phyloP scores from a whole-genome alignment of 2,797 vertebrate species.

The Thamnophis elegans region DNA sequence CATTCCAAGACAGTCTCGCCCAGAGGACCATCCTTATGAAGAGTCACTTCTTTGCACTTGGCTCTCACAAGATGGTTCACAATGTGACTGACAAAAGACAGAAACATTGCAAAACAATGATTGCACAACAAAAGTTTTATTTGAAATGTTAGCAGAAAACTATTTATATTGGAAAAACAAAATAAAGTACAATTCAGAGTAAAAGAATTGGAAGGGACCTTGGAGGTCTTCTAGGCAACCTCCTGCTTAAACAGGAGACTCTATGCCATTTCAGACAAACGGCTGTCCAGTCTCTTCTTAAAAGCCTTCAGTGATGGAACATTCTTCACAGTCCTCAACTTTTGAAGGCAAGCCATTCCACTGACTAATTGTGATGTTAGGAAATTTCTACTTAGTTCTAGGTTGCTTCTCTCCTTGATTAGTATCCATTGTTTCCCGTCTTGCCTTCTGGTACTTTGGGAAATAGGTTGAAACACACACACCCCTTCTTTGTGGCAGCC shows the following conservation, averaged over 20 bases:
- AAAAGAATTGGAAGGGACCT: not conserved
- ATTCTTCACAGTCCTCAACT: too few species aligned
- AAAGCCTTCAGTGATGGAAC: not conserved
- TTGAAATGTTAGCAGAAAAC: not conserved
- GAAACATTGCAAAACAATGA: not conserved
- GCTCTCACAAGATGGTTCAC: conserved; percentile 98
- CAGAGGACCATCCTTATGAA: conserved; percentile 95
- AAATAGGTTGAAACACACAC: not conserved
- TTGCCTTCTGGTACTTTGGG: not conserved
- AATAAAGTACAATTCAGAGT: not conserved
- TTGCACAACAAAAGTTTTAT: too few species aligned
- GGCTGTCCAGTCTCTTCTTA: not conserved
- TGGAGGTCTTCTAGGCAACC: not conserved
- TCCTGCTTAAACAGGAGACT: too few species aligned
- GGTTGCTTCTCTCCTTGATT: not conserved
- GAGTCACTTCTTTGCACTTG: conserved; percentile 97
- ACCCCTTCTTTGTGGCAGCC: not conserved
- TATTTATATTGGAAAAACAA: not conserved
- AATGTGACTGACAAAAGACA: conserved; percentile 83
- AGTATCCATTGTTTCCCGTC: not conserved
- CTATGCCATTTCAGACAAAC: not conserved
- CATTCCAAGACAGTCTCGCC: conserved; percentile 96
- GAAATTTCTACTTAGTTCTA: not conserved
- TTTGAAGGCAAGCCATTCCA: not conserved
- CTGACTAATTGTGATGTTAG: not conserved